Conservation (phyloP, 1,140 invertebrate species). For the Drosophila mojavensis region DNA sequence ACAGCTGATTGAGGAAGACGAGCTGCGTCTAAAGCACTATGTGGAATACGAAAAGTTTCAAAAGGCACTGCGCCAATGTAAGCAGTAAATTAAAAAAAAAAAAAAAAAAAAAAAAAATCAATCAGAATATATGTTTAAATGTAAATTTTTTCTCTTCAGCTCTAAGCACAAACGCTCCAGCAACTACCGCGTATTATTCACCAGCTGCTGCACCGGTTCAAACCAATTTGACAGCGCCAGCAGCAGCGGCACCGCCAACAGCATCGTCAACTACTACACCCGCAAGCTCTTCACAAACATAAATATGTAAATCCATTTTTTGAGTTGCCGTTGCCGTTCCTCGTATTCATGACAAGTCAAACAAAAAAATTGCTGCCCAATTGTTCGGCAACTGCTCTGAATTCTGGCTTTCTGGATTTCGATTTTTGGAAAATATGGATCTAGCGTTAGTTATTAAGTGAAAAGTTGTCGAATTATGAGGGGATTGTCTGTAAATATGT, state of each 20-base stretch:
- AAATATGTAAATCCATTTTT: constrained; percentile 33
- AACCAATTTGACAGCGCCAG: constrained; percentile 60
- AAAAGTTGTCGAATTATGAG: constrained; percentile 62
- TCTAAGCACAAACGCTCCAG: constrained; percentile 78
- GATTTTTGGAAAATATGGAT: constrained; percentile 43
- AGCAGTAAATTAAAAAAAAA: neutral
- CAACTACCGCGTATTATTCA: constrained; percentile 67
- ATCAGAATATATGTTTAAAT: neutral
- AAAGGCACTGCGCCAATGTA: constrained; percentile 80
- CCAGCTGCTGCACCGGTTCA: constrained; percentile 67
- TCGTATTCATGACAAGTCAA: constrained; percentile 69
- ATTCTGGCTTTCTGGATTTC: constrained; percentile 39
- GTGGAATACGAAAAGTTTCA: constrained; percentile 84
- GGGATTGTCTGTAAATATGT: constrained; percentile 78
- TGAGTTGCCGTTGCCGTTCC: constrained; percentile 38
- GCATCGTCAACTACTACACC: constrained; percentile 59
- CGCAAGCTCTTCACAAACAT: constrained; percentile 65
- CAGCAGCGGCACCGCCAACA: constrained; percentile 33
- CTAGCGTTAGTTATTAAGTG: constrained; percentile 65
- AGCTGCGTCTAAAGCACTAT: constrained; percentile 81
- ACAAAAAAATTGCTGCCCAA: constrained; percentile 46
- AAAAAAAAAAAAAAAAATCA: neutral
- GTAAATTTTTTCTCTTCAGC: constrained; percentile 34
- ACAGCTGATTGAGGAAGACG: constrained; percentile 83
- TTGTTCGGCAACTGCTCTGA: constrained; percentile 57